phyloP scores from a whole-genome alignment of 2,797 vertebrate genomes.

The Sebastes nivosus region DNA sequence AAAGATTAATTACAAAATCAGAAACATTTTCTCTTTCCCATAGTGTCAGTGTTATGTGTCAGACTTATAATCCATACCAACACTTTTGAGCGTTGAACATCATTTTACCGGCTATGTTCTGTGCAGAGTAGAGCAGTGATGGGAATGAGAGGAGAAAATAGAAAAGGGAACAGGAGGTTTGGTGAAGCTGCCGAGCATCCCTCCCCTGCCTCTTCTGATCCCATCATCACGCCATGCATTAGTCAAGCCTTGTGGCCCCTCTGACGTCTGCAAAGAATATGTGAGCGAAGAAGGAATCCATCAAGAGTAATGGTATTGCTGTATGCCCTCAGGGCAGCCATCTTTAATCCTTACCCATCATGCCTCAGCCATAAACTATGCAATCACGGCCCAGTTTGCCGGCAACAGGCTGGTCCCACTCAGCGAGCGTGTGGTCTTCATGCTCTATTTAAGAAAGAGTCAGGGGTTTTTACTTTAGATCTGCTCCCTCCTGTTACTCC shows the following conservation, averaged over 20 bases:
- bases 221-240: slow-evolving; percentile 83
- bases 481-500: slow-evolving; percentile 21
- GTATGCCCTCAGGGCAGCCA: slow-evolving; percentile 84
- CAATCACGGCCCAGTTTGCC: slow-evolving; percentile 74
- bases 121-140: neutral
- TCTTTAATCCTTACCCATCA: slow-evolving; percentile 83
- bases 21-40: too few species aligned
- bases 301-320: slow-evolving; percentile 85
- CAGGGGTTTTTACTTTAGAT: slow-evolving; percentile 59
- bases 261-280: slow-evolving; percentile 83
- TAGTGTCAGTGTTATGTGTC: neutral
- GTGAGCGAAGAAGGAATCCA: slow-evolving; percentile 84
- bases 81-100: neutral
- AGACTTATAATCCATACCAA: neutral
- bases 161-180: slow-evolving; percentile 40
- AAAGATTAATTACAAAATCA: neutral
- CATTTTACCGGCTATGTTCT: neutral
- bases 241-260: slow-evolving; percentile 82
- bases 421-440: slow-evolving; percentile 67
- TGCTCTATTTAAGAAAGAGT: slow-evolving; percentile 81
- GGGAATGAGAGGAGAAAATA: slow-evolving; percentile 27
- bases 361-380: slow-evolving; percentile 77
- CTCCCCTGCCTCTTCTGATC: slow-evolving; percentile 74
- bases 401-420: slow-evolving; percentile 69
- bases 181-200: slow-evolving; percentile 63